Base-by-base conservation (phyloP, 2,113 vertebrate genomes). In the Barnardius zonarius region DNA sequence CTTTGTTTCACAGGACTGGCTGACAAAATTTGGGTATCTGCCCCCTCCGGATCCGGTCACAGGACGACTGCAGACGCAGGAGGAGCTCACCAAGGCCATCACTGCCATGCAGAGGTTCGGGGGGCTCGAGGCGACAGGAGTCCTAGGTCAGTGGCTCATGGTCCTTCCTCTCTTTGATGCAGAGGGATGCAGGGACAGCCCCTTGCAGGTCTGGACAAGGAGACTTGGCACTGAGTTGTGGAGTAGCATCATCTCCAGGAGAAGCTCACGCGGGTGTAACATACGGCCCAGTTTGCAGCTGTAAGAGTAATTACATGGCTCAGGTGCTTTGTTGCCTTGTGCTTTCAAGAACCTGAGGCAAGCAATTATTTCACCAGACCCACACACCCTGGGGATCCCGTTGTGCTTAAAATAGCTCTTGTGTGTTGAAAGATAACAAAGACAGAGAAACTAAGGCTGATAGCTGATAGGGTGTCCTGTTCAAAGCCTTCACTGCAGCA, bases 21-120 rank as follows among this genome's bases (percentile, higher is more conserved):
- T 99, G 97, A 99, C 97, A 52, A 99, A 97, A 94, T 99, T 99
- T 46, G 99, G 99, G 39, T 99, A 99, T 94, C 98, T 99, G 96
- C 99, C 99, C 4, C 98, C 98, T 3, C 96, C 98, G 1, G 99
- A 99, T 86, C 98, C 99, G 0, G 94, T 98, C 33, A 98, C 98
- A 0, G 99, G 99, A 28, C 99, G 98, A 78, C 98, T 99, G 43
- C 99, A 99, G 97, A 99, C 98, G 0, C 99, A 98, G 92, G 99
- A 99, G 97, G 98, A 99, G 39, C 97, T 99, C 87, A 98, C 98
- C 93, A 98, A 98, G 80, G 99, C 99, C 94, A 99, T 99, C 78
- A 97, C 98, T 63, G 98, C 99, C 97, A 99, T 99, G 99, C 99
- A 99, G 96, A 98, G 92, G 86, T 99, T 99, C 1, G 99, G 99